Percentiles rank a stretch among this genome's conserved stretches.
Evolutionary conservation across 2,888 invertebrate genomes (phyloP).

Genomic region (Harmothoe impar): DNA sequence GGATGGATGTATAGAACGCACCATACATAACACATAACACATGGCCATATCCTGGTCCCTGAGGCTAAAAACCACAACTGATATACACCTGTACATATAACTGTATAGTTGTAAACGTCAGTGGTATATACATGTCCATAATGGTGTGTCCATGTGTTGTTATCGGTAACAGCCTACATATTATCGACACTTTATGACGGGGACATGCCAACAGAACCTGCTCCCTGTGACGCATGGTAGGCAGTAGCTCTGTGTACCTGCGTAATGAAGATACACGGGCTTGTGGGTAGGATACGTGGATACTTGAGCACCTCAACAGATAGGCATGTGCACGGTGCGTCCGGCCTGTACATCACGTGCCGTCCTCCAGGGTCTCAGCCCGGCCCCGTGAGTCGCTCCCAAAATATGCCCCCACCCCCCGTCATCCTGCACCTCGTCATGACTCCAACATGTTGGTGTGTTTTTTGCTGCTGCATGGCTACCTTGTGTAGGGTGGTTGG

Average conservation of each 20-base stretch:
- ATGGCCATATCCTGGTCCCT: no score
- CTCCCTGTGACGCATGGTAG: no score
- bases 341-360: not conserved
- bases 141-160: no score
- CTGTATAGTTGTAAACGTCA: no score
- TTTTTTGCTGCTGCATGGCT: not conserved
- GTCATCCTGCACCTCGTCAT: not conserved
- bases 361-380: slow-evolving; percentile 22
- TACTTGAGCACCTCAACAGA: not conserved
- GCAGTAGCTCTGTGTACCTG: not conserved
- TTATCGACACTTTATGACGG: no score
- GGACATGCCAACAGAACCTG: no score
- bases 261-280: not conserved
- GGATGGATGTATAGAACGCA: not conserved
- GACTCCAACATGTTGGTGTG: not conserved
- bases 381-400: not conserved
- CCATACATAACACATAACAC: no score
- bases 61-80: no score
- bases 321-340: not conserved
- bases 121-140: no score
- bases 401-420: not conserved
- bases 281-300: not conserved
- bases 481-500: not conserved
- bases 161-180: no score
- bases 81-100: no score